Base-by-base conservation (phyloP, 92 coral and sea anemone species). In the Micromussa lordhowensis region DNA sequence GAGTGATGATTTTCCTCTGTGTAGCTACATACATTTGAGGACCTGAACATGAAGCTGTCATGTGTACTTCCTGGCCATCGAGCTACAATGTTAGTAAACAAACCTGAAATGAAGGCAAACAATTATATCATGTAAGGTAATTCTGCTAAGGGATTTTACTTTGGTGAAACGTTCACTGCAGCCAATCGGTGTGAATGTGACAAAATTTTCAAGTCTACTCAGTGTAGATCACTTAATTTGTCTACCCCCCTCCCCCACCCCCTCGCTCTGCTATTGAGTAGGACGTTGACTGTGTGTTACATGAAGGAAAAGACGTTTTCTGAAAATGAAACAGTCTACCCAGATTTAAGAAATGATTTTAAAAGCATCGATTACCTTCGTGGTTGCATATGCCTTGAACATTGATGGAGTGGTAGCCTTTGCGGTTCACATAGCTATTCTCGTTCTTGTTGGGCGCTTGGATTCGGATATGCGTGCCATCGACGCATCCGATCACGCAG, bases 371-470 rank as follows among this genome's bases (percentile, higher is more conserved):
- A 59, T 59, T 80, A 80, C 70, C 68, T 80, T 80, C 70, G 85
- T 80, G 69, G 64, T 80, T 80, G 22, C 85, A 80, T 5, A 80
- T 80, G 29, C 68, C 85, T 58, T 80, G 75, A 4, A 80, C 85
- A 80, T 80, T 80, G 12, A 80, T 80, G 22, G 85, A 80, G 51
- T 80, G 85, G 26, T 12, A 80, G 5, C 85, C 85, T 80, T 80
- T 80, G 8, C 75, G 5, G 68, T 80, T 80, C 31, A 80, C 85
- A 29, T 19, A 24, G 17, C 38, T 36, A 0, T 80, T 80, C 29
- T 80, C 85, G n/a, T 80, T 4, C 8, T 40, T 15, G 19, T 22
- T 6, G 8, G 85, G 85, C 24, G 34, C 85, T 49, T 58, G 85
- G 15, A 81, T 51, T 28, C 85, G 9, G 14, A 81, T 24, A 13